phyloP scores from a whole-genome alignment of 1,140 invertebrate species.

The Drosophila parabipectinata region DNA sequence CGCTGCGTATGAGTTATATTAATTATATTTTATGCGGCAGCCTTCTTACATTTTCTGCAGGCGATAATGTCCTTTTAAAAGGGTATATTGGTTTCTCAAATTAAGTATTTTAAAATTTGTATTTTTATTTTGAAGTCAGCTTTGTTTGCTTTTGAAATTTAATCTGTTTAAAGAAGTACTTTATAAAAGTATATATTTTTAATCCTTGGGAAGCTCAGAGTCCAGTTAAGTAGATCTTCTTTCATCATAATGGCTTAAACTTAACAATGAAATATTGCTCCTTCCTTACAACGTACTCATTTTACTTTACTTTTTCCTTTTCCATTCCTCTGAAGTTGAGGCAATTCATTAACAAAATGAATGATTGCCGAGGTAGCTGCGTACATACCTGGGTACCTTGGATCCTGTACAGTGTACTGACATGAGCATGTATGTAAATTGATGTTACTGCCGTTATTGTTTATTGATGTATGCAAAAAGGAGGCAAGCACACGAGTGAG shows the following conservation, averaged over 20 bases:
- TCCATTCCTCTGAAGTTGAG: constrained; percentile 17
- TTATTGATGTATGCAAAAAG: constrained; percentile 51
- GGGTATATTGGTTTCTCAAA: not conserved
- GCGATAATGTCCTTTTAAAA: constrained; percentile 11
- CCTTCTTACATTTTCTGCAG: not conserved
- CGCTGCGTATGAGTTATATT: constrained; percentile 71
- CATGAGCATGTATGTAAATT: constrained; percentile 65
- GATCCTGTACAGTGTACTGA: constrained; percentile 14
- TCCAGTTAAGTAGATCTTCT: not conserved
- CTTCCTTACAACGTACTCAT: constrained; percentile 13
- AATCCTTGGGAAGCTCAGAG: not conserved
- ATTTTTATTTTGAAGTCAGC: too few species aligned
- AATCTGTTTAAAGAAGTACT: not conserved
- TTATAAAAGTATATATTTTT: not conserved
- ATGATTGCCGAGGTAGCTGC: constrained; percentile 63
- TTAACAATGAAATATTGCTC: constrained; percentile 43
- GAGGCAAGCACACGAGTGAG: constrained; percentile 9
- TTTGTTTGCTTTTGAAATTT: too few species aligned
- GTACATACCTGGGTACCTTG: constrained; percentile 18
- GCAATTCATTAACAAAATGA: constrained; percentile 81
- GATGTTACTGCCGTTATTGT: constrained; percentile 47
- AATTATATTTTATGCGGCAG: constrained; percentile 54
- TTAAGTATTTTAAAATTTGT: too few species aligned
- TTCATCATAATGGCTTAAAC: constrained; percentile 32
- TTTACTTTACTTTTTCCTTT: constrained; percentile 16